Evolutionary conservation across 2,888 invertebrate species (phyloP).

Genomic region (Tachina fera): DNA sequence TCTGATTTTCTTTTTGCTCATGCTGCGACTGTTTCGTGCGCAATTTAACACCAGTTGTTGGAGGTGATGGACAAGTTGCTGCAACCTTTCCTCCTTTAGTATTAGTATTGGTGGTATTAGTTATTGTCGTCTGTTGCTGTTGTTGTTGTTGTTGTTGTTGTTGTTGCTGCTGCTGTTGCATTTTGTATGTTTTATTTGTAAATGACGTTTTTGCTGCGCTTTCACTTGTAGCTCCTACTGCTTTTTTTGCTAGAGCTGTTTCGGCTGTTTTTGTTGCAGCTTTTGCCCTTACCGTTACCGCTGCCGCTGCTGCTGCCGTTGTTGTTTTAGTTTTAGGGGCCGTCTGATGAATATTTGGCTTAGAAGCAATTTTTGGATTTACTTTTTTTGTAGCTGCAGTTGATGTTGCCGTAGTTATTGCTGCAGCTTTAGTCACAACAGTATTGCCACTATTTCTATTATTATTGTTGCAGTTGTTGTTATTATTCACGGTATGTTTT

Average conservation of each 20-base stretch:
- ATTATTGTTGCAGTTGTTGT: conserved; percentile 76
- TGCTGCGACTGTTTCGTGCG: conserved; percentile 65
- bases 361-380: conserved; percentile 28
- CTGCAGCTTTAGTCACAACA: conserved; percentile 71
- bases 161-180: conserved; percentile 63
- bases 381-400: conserved; percentile 25
- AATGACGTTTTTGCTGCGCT: conserved; percentile 54
- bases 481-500: conserved; percentile 76
- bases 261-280: conserved; percentile 43
- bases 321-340: conserved; percentile 14
- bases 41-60: conserved; percentile 57
- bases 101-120: conserved; percentile 54
- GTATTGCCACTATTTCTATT: conserved; percentile 60
- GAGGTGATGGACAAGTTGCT: conserved; percentile 65
- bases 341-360: conserved; percentile 32
- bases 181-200: conserved; percentile 72
- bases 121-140: conserved; percentile 64
- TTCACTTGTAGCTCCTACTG: conserved; percentile 20
- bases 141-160: conserved; percentile 74
- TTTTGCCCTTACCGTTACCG: conserved; percentile 58
- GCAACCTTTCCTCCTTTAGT: conserved; percentile 49
- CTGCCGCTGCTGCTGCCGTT: conserved; percentile 47
- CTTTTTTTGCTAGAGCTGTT: conserved; percentile 48
- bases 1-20: conserved; percentile 72
- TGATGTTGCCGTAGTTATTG: conserved; percentile 45